Percentiles rank a stretch among this genome's conserved stretches.
Evolutionary conservation across 2,888 invertebrate genomes (phyloP).

Genomic region (Drosophila emarginata): DNA sequence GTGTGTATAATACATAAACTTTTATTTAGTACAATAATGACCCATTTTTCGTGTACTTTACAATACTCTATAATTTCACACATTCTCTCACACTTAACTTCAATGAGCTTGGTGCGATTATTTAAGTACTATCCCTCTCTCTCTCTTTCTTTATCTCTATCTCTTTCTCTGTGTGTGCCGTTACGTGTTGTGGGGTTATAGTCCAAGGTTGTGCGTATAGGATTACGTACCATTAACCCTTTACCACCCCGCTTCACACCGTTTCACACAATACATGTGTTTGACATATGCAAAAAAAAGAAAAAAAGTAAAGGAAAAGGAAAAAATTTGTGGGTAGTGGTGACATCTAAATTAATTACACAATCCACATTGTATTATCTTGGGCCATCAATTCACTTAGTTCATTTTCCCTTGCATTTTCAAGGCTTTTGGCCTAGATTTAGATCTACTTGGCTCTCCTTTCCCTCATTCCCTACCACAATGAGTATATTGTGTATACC

Average conservation of each 20-base stretch:
- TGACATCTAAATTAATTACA: slow-evolving; percentile 13
- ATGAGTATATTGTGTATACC: not conserved
- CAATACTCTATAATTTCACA: not conserved
- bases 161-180: not conserved
- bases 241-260: not conserved
- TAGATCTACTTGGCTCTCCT: slow-evolving; percentile 24
- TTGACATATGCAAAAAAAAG: slow-evolving; percentile 15
- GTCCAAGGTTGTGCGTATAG: slow-evolving; percentile 43
- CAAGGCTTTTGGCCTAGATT: slow-evolving; percentile 37
- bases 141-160: slow-evolving; percentile 5
- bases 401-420: slow-evolving; percentile 12
- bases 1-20: too few relatives aligned
- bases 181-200: slow-evolving; percentile 18
- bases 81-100: not conserved
- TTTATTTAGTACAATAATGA: not conserved
- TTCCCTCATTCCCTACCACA: not conserved
- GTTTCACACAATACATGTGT: slow-evolving; percentile 7
- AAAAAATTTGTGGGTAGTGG: not conserved
- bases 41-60: not conserved
- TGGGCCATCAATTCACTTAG: not conserved
- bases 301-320: not conserved
- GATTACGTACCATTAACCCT: slow-evolving; percentile 21
- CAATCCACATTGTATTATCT: slow-evolving; percentile 9
- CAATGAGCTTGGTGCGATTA: not conserved
- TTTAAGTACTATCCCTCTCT: not conserved